A percentile compares a stretch with the other conserved stretches of the same genome.
phyloP scores from a whole-genome alignment of 2,888 invertebrate genomes.

The Ennomos erosarius region DNA sequence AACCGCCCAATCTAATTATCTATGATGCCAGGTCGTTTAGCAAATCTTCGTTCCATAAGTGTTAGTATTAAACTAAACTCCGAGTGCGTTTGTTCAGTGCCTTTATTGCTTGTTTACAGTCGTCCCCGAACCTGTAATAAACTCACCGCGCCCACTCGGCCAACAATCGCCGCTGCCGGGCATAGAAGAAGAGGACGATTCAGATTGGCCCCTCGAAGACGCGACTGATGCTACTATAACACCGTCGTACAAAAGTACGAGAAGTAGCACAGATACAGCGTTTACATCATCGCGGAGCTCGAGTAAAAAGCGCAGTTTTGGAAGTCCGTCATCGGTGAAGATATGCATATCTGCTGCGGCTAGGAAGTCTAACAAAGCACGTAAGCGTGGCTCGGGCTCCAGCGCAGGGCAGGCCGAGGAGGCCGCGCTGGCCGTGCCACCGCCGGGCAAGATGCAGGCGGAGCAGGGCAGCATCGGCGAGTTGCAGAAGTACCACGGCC shows the following conservation, averaged over 20 bases:
- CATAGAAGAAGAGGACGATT: constrained; percentile 93
- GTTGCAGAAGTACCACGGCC: constrained; percentile 94
- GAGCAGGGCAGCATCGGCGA: constrained; percentile 96
- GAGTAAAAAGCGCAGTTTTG: constrained; percentile 81
- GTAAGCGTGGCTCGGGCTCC: constrained; percentile 78
- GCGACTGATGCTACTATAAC: constrained; percentile 79
- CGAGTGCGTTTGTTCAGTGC: constrained; percentile 51
- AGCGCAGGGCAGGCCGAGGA: constrained; percentile 69
- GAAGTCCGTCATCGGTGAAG: constrained; percentile 86
- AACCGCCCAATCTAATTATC: constrained; percentile 44
- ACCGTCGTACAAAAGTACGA: constrained; percentile 81
- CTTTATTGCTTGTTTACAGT: constrained; percentile 77
- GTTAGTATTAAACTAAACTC: constrained; percentile 30
- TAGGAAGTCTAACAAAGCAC: constrained; percentile 80
- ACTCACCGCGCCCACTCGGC: constrained; percentile 85
- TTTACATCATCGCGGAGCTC: constrained; percentile 80
- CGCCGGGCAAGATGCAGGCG: constrained; percentile 92
- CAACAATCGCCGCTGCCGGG: constrained; percentile 92
- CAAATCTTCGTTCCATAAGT: constrained; percentile 49
- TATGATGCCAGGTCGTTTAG: constrained; percentile 52
- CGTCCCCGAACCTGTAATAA: constrained; percentile 82
- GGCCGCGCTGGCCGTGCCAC: constrained; percentile 59
- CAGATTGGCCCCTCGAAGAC: constrained; percentile 84
- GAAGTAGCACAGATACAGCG: constrained; percentile 81
- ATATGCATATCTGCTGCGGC: constrained; percentile 84